Conservation (phyloP, 2,888 invertebrate genomes). For the Morpho achilles region DNA sequence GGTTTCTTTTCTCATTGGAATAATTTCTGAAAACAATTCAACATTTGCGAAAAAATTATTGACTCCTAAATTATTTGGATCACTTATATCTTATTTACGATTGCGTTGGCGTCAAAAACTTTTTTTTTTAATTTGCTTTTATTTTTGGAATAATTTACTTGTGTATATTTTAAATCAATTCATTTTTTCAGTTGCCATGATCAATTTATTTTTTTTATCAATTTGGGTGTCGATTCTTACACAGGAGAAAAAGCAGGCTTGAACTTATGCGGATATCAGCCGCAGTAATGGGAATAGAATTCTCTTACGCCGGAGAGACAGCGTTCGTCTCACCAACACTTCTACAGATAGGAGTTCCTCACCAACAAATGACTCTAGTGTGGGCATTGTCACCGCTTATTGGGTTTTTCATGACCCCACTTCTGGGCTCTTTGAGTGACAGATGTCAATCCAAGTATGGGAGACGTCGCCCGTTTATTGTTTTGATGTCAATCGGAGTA, state of each 20-base stretch:
- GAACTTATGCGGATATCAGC: slow-evolving; percentile 94
- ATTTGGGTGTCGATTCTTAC: not conserved
- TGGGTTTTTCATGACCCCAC: slow-evolving; percentile 95
- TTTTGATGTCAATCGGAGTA: slow-evolving; percentile 93
- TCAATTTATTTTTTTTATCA: slow-evolving; percentile 2
- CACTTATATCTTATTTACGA: no score
- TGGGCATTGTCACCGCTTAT: slow-evolving; percentile 97
- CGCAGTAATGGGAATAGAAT: slow-evolving; percentile 98
- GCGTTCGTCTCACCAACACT: slow-evolving; percentile 97
- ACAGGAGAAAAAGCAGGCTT: slow-evolving; percentile 86
- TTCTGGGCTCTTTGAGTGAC: slow-evolving; percentile 95
- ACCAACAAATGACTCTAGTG: slow-evolving; percentile 95
- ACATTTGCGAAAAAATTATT: no score
- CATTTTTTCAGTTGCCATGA: not conserved
- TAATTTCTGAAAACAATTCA: no score
- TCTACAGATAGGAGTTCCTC: slow-evolving; percentile 94
- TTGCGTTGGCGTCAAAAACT: no score
- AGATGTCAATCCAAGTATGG: slow-evolving; percentile 90
- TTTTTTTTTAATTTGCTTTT: no score
- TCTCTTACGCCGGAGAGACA: slow-evolving; percentile 98
- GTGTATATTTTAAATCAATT: no score
- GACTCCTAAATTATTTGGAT: no score
- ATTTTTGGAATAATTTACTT: no score
- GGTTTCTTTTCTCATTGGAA: no score
- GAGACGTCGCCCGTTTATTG: slow-evolving; percentile 93